Conservation (phyloP, 2,888 invertebrate species). For the Cataglyphis livida region DNA sequence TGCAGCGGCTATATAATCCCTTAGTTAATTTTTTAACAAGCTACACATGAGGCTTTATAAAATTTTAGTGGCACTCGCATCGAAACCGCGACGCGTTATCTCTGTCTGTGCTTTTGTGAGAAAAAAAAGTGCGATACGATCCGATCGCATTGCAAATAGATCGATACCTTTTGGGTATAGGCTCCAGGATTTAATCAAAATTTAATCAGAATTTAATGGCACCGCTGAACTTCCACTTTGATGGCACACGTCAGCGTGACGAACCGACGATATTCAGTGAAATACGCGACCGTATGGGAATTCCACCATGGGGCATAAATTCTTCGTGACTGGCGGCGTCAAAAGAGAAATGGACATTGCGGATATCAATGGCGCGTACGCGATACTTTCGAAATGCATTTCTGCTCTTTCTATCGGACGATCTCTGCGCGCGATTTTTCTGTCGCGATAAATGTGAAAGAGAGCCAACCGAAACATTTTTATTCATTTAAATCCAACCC, state of each 20-base stretch:
- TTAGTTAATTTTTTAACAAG: constrained; percentile 41
- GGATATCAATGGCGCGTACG: constrained; percentile 36
- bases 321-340: constrained; percentile 57
- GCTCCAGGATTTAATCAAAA: constrained; percentile 68
- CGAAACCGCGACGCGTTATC: constrained; percentile 53
- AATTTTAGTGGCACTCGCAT: constrained; percentile 33
- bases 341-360: constrained; percentile 56
- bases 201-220: constrained; percentile 69
- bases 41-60: constrained; percentile 32
- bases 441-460: constrained; percentile 32
- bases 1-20: constrained; percentile 14
- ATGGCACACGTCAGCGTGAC: constrained; percentile 60
- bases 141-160: constrained; percentile 57
- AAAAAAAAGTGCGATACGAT: constrained; percentile 51
- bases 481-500: constrained; percentile 47
- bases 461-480: constrained; percentile 43
- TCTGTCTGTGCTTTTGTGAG: constrained; percentile 44
- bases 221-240: constrained; percentile 59
- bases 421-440: constrained; percentile 41
- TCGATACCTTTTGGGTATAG: constrained; percentile 66
- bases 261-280: constrained; percentile 63
- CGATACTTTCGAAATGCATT: constrained; percentile 59
- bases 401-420: constrained; percentile 25
- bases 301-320: constrained; percentile 59
- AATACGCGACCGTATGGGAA: constrained; percentile 59